Conservation (phyloP, 1,140 invertebrate species). For the Coenobita brevimanus region DNA sequence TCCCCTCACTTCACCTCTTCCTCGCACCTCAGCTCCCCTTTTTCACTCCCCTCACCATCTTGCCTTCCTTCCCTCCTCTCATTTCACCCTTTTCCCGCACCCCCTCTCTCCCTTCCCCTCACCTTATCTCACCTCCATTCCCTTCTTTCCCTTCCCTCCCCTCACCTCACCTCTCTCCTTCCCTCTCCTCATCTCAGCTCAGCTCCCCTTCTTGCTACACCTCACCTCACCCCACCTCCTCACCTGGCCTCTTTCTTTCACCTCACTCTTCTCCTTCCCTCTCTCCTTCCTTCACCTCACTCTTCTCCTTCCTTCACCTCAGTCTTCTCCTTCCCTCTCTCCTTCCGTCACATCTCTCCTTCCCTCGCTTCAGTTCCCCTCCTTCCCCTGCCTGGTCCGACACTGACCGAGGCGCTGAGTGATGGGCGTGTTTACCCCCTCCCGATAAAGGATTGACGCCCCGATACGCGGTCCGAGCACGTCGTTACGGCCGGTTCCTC, state of each 20-base stretch:
- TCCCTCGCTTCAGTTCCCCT: background rate
- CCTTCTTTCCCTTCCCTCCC: slow-evolving; percentile 31
- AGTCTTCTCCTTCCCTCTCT: background rate
- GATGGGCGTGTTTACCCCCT: slow-evolving; percentile 61
- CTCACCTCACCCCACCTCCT: background rate
- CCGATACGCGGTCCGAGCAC: slow-evolving; percentile 59
- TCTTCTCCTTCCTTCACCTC: background rate
- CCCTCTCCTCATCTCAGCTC: slow-evolving; percentile 17
- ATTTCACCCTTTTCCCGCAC: slow-evolving; percentile 3
- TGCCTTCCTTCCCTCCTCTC: too few relatives aligned
- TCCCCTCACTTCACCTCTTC: too few relatives aligned
- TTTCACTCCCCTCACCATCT: too few relatives aligned
- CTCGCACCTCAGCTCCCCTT: too few relatives aligned
- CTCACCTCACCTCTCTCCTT: slow-evolving; percentile 33
- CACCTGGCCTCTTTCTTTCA: background rate
- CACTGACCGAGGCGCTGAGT: slow-evolving; percentile 42
- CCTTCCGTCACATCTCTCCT: background rate
- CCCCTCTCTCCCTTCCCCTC: too few relatives aligned
- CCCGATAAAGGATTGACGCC: slow-evolving; percentile 63
- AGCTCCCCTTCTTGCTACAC: background rate
- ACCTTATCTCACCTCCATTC: background rate
- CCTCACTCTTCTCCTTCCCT: background rate
- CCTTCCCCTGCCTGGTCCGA: background rate
- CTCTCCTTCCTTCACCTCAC: slow-evolving; percentile 7
- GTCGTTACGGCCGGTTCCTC: slow-evolving; percentile 57